phyloP scores from a whole-genome alignment of 2,113 vertebrate species.

The Chaetura pelagica region DNA sequence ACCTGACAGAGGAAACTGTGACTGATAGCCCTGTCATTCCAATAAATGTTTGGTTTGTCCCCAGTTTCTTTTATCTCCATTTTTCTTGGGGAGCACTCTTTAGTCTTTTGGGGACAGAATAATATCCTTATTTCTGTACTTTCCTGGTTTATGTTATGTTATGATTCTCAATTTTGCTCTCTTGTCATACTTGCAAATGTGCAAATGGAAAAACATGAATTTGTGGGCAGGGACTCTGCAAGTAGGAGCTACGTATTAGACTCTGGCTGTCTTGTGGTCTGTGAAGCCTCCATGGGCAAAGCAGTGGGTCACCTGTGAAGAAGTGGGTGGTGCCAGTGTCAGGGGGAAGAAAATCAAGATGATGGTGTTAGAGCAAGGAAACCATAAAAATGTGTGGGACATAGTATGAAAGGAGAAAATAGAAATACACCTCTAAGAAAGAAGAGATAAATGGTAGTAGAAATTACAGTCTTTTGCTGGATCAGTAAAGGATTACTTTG shows the following conservation, averaged over 20 bases:
- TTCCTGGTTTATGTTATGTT: neutral
- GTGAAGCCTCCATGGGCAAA: neutral
- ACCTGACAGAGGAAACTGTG: neutral
- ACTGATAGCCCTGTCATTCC: neutral
- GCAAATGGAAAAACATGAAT: neutral
- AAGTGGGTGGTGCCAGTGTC: neutral
- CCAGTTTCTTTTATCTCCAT: neutral
- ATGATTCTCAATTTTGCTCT: neutral
- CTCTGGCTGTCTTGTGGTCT: neutral
- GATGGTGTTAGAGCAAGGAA: neutral
- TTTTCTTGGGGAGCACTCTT: neutral
- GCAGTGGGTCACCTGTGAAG: neutral
- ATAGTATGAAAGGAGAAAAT: neutral
- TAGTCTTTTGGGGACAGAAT: neutral
- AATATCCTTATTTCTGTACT: neutral
- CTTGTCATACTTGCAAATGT: neutral
- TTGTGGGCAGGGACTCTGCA: neutral
- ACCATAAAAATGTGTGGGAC: neutral
- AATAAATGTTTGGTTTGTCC: neutral
- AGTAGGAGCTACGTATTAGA: rapidly evolving
- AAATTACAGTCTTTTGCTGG: neutral
- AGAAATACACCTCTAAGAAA: neutral
- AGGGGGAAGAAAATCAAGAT: neutral
- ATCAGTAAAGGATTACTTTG: neutral
- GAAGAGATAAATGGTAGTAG: neutral